Percentiles rank a stretch among this genome's conserved stretches.
These are phyloP conservation scores for Aepyceros melampus DNA, from an alignment of 2,113 vertebrate genomes.

Conservation along the genomic window DNA sequence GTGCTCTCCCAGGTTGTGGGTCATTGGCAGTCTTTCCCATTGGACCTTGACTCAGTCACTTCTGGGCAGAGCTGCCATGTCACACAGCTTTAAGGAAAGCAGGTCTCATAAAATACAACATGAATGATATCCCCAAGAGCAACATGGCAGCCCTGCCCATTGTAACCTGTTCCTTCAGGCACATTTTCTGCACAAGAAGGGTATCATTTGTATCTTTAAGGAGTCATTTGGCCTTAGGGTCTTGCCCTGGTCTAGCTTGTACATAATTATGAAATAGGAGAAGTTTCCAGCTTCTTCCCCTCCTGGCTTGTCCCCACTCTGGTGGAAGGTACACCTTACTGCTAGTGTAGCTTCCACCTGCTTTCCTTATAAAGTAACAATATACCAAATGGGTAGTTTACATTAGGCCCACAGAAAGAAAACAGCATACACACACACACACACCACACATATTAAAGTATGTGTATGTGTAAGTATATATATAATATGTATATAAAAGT, in stretches of 20 bases:
- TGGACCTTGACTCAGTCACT: neutral
- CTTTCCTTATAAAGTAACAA: neutral
- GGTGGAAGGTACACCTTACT: neutral
- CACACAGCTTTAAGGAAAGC: neutral
- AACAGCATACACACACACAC: neutral
- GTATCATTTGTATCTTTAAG: neutral
- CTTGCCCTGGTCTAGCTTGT: neutral
- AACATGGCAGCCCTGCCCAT: neutral
- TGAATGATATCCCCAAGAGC: neutral
- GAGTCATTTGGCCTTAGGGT: neutral
- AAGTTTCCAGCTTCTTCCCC: neutral
- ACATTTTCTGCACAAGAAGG: neutral
- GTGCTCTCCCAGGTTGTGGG: neutral
- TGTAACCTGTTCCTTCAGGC: neutral
- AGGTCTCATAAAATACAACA: neutral
- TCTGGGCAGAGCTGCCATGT: neutral
- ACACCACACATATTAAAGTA: neutral
- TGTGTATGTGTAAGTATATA: neutral
- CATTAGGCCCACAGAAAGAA: neutral
- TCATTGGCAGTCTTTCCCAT: neutral
- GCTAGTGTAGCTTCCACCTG: neutral
- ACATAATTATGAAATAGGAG: neutral
- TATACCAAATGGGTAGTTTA: neutral
- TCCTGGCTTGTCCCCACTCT: neutral
- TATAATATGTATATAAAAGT: neutral